These are phyloP conservation scores for Aix galericulata DNA, from an alignment of 2,113 vertebrate species.

Conservation along the genomic window DNA sequence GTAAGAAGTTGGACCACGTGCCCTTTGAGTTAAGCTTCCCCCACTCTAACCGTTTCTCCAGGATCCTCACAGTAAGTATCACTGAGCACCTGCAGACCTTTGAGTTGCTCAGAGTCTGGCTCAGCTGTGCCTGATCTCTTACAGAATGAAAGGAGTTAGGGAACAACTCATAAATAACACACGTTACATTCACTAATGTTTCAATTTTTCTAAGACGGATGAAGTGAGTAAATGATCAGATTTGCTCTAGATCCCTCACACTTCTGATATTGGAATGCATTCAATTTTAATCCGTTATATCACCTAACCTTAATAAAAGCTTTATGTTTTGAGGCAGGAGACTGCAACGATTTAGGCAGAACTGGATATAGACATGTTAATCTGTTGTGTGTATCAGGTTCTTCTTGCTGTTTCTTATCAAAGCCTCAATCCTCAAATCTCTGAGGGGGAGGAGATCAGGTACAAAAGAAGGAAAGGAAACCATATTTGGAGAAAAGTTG, in stretches of 20 bases:
- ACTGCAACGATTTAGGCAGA: background rate
- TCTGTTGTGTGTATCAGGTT: background rate
- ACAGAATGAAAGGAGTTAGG: background rate
- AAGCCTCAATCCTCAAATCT: background rate
- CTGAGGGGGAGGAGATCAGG: background rate
- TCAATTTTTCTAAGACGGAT: background rate
- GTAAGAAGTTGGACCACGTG: background rate
- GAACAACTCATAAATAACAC: background rate
- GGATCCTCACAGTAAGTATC: accelerated
- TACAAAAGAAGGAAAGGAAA: background rate
- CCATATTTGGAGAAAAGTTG: background rate
- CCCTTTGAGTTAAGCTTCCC: background rate
- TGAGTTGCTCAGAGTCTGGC: background rate
- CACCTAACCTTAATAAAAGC: background rate
- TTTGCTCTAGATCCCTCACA: background rate
- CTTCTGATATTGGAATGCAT: background rate
- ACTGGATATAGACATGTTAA: background rate
- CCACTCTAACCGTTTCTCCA: background rate
- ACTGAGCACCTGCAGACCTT: background rate
- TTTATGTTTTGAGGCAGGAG: background rate
- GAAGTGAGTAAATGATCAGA: background rate
- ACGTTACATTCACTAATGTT: background rate
- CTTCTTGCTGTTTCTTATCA: background rate
- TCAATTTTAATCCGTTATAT: background rate
- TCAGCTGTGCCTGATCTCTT: background rate